A percentile compares a stretch with the other conserved stretches of the same genome.
Evolutionary conservation across 1,140 invertebrate species (phyloP).

Genomic region (Panagrolaimus sp.): DNA sequence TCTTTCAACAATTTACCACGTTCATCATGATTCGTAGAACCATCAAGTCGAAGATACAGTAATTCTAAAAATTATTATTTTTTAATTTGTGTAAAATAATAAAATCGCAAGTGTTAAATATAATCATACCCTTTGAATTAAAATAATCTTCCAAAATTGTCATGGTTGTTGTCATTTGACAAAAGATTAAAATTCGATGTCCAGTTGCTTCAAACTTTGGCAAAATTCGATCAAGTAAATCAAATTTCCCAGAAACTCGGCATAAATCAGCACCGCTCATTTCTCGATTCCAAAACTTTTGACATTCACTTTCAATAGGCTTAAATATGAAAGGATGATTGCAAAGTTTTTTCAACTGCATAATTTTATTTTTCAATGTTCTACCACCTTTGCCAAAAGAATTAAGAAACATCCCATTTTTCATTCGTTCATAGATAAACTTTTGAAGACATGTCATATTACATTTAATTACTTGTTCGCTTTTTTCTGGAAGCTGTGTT

Average conservation of each 20-base stretch:
- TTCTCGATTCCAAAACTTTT: too few species aligned
- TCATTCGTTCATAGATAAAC: constrained; percentile 97
- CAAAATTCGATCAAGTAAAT: constrained; percentile 74
- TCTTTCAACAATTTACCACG: constrained; percentile 93
- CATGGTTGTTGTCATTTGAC: constrained; percentile 98
- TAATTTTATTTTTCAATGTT: constrained; percentile 97
- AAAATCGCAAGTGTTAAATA: too few species aligned
- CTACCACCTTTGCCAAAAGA: constrained; percentile 67
- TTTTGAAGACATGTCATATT: constrained; percentile 89
- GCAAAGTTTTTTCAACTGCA: constrained; percentile 98
- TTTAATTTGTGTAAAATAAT: too few species aligned
- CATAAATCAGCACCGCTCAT: too few species aligned
- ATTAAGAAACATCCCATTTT: constrained; percentile 71
- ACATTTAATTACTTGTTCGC: constrained; percentile 93
- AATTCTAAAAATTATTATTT: too few species aligned
- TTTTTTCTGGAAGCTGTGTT: constrained; percentile 98
- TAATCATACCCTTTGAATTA: too few species aligned
- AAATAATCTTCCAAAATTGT: constrained; percentile 94
- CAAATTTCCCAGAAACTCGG: constrained; percentile 66
- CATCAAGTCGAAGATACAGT: constrained; percentile 90
- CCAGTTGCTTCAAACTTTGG: constrained; percentile 73
- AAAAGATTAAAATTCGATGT: constrained; percentile 93
- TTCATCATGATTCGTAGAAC: constrained; percentile 89
- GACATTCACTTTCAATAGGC: constrained; percentile 60
- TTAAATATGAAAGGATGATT: constrained; percentile 99